Base-by-base conservation (phyloP, 1,140 invertebrate species). In the Drosophila punjabiensis region DNA sequence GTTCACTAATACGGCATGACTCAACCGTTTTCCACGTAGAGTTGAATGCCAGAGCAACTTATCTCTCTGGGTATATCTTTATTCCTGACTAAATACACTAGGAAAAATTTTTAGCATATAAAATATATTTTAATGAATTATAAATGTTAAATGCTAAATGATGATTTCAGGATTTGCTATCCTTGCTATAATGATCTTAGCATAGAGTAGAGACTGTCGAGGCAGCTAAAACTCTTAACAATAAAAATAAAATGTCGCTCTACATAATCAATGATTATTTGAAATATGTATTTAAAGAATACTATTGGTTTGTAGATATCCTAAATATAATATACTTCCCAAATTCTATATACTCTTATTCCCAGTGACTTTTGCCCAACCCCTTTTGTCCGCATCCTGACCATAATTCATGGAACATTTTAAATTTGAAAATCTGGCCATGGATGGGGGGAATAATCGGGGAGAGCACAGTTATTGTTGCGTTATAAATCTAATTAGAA, bases 401-500 rank as follows among this genome's bases (percentile, higher is more conserved):
- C 71, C 85, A 88, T 89, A 89, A 89, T 85, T 87, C 77, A 81
- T 55, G 37, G 8, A 74, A 89, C 81, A 71, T 85, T 86, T 76
- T 76, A 82, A 86, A 82, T 79, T 79, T 65, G 37, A 81, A 83
- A 88, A 81, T 78, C 79, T 82, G 65, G 53, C 59, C 53, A 28
- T 37, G 39, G 43, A 39, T 4, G 24, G 37, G 28, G 20, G 14
- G 20, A 45, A 32, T 69, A 67, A 47, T 68, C 55, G 55, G 65
- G 20, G 41, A 67, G 50, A 37, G 33, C 37, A 80, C 71, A 65
- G 60, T 89, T 87, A 89, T 75, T 81, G 82, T 86, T 81, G 82
- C 78, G 75, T 84, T 84, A 79, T 81, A 88, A 88, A 88, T 88
- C 85, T 88, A 88, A 88, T 88, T 88, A 88, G 86, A 89, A 88